phyloP scores from a whole-genome alignment of 2,113 vertebrate species.

The Saccopteryx leptura region DNA sequence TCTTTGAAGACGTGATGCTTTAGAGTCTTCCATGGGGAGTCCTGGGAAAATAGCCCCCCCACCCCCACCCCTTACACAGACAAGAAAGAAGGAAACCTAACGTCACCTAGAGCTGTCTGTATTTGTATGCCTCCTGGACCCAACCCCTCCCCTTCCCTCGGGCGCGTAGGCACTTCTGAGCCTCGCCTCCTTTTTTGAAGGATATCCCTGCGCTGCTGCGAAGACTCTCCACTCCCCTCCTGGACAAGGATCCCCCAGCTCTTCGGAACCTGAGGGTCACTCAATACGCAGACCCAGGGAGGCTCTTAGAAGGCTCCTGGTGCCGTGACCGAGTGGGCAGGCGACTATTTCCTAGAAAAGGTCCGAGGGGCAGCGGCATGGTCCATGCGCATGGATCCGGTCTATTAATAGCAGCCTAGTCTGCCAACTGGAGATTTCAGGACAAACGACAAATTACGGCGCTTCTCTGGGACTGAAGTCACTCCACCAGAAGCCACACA shows the following conservation, averaged over 20 bases:
- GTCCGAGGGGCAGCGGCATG: neutral
- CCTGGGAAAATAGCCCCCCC: neutral
- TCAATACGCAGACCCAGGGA: neutral
- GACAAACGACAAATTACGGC: neutral
- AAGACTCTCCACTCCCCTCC: neutral
- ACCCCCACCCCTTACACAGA: neutral
- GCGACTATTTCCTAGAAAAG: constrained; percentile 47
- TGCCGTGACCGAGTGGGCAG: neutral
- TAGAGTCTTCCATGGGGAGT: constrained; percentile 56
- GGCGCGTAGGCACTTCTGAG: neutral
- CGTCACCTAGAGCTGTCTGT: constrained; percentile 35
- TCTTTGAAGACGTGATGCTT: constrained; percentile 72
- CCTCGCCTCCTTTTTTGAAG: neutral
- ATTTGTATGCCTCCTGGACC: neutral
- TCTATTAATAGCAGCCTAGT: neutral
- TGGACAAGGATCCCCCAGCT: neutral
- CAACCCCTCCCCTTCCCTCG: neutral
- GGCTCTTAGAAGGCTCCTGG: constrained; percentile 16
- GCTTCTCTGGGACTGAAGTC: neutral
- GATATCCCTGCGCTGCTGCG: neutral
- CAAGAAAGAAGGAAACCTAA: neutral
- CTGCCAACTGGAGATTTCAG: neutral
- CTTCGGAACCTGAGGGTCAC: neutral
- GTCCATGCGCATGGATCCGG: neutral
- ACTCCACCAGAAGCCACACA: neutral